Percentiles rank a stretch among this genome's conserved stretches.
Conservation (phyloP, 2,888 invertebrate species). For the Ochropleura plecta region DNA sequence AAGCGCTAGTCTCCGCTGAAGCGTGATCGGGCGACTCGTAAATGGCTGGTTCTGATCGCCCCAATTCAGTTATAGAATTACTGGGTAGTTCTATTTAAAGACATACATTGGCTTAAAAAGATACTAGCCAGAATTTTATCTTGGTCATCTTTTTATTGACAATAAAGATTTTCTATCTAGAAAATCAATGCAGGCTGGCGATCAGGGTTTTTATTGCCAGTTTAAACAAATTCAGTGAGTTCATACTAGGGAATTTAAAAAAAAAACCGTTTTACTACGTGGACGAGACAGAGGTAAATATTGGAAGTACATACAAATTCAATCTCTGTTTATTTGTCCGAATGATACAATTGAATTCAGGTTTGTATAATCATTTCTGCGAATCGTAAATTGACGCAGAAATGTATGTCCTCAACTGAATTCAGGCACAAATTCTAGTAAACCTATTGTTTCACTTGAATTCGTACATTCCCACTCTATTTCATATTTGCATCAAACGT, state of each 20-base stretch:
- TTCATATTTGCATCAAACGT: slow-evolving; percentile 6
- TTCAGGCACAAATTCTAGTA: too few species aligned
- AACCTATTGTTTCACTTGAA: too few species aligned
- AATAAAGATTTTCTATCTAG: not conserved
- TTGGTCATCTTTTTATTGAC: not conserved
- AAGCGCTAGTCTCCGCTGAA: slow-evolving; percentile 51
- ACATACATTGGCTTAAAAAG: slow-evolving; percentile 27
- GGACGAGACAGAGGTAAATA: not conserved
- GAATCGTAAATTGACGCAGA: not conserved
- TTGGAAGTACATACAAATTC: not conserved
- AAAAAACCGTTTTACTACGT: not conserved
- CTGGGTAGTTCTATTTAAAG: slow-evolving; percentile 35
- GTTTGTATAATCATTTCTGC: not conserved
- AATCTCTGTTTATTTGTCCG: not conserved
- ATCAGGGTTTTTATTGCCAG: not conserved
- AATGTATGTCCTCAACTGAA: too few species aligned
- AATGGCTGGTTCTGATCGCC: slow-evolving; percentile 57
- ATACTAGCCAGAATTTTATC: slow-evolving; percentile 5
- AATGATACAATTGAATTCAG: not conserved
- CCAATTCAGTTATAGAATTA: slow-evolving; percentile 52
- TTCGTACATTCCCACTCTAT: not conserved
- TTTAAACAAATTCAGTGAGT: not conserved
- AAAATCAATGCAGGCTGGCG: not conserved
- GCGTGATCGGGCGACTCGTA: slow-evolving; percentile 60
- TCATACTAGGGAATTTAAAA: not conserved